phyloP scores from a whole-genome alignment of 2,888 invertebrate species.

The Apodemia hepburni region DNA sequence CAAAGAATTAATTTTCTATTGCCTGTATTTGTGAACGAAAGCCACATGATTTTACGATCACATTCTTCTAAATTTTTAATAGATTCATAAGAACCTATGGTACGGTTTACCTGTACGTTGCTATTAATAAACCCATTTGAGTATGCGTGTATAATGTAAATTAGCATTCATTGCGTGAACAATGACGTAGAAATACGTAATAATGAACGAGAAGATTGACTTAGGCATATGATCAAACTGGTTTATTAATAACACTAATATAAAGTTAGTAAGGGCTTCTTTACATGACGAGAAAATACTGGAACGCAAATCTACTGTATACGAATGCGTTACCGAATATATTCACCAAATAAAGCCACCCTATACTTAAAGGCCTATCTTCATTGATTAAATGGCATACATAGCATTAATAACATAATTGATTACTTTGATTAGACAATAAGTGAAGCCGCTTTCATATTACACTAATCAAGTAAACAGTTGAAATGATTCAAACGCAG shows the following conservation, averaged over 20 bases:
- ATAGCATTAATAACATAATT: constrained; percentile 21
- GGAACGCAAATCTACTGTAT: not conserved
- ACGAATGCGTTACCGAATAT: not conserved
- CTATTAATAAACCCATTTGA: no score
- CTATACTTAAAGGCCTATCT: not conserved
- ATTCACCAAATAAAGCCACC: not conserved
- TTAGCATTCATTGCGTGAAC: no score
- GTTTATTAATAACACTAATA: no score
- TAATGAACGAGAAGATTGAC: no score
- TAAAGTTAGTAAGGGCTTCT: not conserved
- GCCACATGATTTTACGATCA: no score
- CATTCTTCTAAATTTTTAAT: no score
- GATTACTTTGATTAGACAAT: constrained; percentile 33
- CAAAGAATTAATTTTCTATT: no score
- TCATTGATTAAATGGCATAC: not conserved
- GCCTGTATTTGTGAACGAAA: no score
- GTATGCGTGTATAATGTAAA: no score
- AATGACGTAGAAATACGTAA: no score
- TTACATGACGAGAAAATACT: not conserved
- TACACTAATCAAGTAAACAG: constrained; percentile 47
- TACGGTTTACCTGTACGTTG: no score
- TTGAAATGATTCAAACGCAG: constrained; percentile 47
- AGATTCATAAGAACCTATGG: not conserved
- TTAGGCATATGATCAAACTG: no score
- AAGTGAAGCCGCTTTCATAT: constrained; percentile 47